Base-by-base conservation (phyloP, 2,888 invertebrate genomes). In the Mechanitis mazaeus region DNA sequence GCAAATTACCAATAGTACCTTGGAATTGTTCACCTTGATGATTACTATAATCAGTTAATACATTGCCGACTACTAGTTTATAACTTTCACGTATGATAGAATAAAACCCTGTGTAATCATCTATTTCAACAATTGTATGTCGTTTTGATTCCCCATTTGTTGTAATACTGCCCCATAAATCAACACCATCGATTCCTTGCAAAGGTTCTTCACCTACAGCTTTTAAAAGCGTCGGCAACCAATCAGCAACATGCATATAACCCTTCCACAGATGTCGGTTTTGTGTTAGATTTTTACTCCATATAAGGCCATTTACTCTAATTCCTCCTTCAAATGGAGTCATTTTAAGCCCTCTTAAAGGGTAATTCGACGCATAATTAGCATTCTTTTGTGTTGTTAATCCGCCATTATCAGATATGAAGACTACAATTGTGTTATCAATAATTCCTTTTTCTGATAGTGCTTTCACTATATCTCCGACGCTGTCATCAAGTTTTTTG, bases 351-450 rank as follows among this genome's bases (percentile, higher is more conserved):
- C 96, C 96, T 79, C 94, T 91, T 11, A 96, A 79, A n/a, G 96
- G 96, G 91, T 92, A 95, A 83, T 95, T 95, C 28, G 95, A 95
- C 9, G 93, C 95, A 56, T 92, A 92, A 81, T 96, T 97, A 57
- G 90, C 78, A 74, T 94, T 93, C 56, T 91, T 73, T 0, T 96
- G 96, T 60, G 91, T 86, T 0, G 95, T 94, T 56, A 95, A 95
- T 0, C 94, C 96, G 0, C 97, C 97, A 78, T 98, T 98, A 78
- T 98, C 98, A 11, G 96, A 94, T 70, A 95, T 92, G 78, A 98
- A 98, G 1, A 96, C 82, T 59, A 98, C 91, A 55, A 98, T 92
- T 0, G 96, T 95, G 77, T 97, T 94, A 54, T 95, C 88, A 67
- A 97, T 85, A 84, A 97, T 94, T 2, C 91, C 90, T 63, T 92